Evolutionary conservation across 2,888 invertebrate species (phyloP), one percentile per base, ranked within the genome.

Genomic region (Caenorhabditis wallacei): DNA sequence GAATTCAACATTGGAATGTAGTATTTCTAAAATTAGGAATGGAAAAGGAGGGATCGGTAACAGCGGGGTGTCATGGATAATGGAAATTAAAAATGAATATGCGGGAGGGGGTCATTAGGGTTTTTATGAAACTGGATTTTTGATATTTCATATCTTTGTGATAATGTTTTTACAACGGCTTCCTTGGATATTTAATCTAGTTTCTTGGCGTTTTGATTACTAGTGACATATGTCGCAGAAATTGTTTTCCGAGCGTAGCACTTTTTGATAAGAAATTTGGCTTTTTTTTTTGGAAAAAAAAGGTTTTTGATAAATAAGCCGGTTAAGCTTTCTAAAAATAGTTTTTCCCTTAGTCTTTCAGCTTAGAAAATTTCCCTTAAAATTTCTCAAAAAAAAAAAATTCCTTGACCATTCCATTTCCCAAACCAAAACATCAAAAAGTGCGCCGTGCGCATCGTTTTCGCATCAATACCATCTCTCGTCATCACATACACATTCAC

Each of bases 401-500:
- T 40, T 40, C 30, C 24, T 26, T 61, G 43, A 66, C 37, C 48
- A 53, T 35, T 16, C 53, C 35, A 37, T 35, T 53, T 63, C 43
- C 18, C 20, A 46, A 46, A 37, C 43, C 10, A 40, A 43, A 43
- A 61, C 40, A 18, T 37, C 35, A 53, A 30, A 56, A 46, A 22
- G 20, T 18, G 26, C 16, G 11, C 51, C 16, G 11, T 37, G 35
- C 74, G 48, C 64, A 75, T 54, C 66, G 43, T 66, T 40, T 56
- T 56, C 46, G 35, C 26, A 46, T 72, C 63, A n/a, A n/a, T n/a
- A n/a, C n/a, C n/a, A 59, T 63, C 48, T 20, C 43, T 35, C 46
- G 37, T 43, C 72, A 51, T 56, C 57, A 68, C 30, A 30, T 30
- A 69, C 53, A 68, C 78, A 78, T 69, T 40, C 69, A 63, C 78